Conservation (phyloP, 2,888 invertebrate genomes). For the Nowickia ferox region DNA sequence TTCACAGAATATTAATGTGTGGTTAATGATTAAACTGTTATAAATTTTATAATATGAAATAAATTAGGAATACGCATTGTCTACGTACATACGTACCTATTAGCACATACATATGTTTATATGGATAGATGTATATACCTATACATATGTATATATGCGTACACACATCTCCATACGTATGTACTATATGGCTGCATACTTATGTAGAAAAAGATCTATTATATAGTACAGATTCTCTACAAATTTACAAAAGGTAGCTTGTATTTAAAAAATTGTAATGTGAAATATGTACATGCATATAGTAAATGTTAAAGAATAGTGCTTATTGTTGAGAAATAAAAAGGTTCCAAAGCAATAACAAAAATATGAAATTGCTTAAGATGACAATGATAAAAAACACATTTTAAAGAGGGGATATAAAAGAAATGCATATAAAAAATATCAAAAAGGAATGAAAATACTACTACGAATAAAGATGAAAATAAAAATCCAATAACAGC, state of each 20-base stretch:
- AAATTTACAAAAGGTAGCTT: not conserved
- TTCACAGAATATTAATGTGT: not conserved
- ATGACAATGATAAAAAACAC: conserved; percentile 40
- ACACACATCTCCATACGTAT: not conserved
- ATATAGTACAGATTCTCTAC: not conserved
- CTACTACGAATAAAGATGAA: conserved; percentile 30
- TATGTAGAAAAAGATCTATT: not conserved
- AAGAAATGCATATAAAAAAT: conserved; percentile 21
- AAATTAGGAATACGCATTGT: not conserved
- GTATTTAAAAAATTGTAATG: conserved; percentile 1
- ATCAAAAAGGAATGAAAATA: conserved; percentile 36
- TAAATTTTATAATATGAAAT: not conserved
- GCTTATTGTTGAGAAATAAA: not conserved
- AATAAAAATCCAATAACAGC: conserved; percentile 14
- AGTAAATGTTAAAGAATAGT: not conserved
- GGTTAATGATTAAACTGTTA: not conserved
- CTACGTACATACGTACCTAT: not conserved
- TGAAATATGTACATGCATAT: too few species aligned
- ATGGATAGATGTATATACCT: too few species aligned
- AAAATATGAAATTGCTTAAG: conserved; percentile 8
- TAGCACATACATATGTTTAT: too few species aligned
- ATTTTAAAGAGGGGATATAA: conserved; percentile 14
- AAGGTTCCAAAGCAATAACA: conserved; percentile 27
- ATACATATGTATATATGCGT: conserved; percentile 1
- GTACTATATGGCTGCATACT: not conserved